Evolutionary conservation across 2,113 vertebrate genomes (phyloP).

Genomic region (Micronycteris hirsuta): DNA sequence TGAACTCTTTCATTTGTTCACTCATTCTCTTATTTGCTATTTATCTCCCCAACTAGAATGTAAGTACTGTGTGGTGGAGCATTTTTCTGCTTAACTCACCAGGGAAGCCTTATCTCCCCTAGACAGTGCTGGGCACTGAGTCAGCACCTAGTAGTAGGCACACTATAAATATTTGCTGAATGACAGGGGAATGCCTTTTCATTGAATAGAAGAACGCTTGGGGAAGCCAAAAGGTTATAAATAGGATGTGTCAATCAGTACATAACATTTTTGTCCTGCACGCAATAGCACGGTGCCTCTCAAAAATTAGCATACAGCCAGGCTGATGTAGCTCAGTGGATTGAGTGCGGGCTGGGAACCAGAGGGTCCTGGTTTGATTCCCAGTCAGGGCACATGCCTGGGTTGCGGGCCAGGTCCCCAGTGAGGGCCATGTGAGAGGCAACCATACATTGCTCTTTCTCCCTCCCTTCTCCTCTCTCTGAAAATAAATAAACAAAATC

Average conservation of each 20-base stretch:
- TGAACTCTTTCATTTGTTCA: not conserved
- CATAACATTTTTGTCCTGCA: not conserved
- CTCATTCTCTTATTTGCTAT: not conserved
- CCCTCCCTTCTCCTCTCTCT: too few relatives aligned
- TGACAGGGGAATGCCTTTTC: not conserved
- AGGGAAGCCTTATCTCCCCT: not conserved
- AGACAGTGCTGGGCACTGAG: not conserved
- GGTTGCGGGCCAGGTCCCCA: too few relatives aligned
- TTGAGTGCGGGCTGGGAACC: too few relatives aligned
- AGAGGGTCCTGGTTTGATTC: too few relatives aligned
- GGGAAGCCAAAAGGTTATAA: not conserved
- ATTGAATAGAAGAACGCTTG: not conserved
- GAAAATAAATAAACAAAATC: too few relatives aligned
- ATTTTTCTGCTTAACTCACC: not conserved
- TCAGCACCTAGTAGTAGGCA: not conserved
- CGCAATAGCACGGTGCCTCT: not conserved
- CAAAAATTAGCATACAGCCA: not conserved
- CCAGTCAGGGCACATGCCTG: too few relatives aligned
- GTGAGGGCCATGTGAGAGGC: too few relatives aligned
- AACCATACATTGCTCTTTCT: too few relatives aligned
- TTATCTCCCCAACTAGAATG: not conserved
- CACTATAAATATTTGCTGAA: not conserved
- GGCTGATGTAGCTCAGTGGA: too few relatives aligned
- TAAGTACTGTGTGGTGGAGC: not conserved
- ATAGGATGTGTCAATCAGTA: not conserved